Conservation (phyloP, 2,888 invertebrate genomes). For the Chrysina gloriosa region DNA sequence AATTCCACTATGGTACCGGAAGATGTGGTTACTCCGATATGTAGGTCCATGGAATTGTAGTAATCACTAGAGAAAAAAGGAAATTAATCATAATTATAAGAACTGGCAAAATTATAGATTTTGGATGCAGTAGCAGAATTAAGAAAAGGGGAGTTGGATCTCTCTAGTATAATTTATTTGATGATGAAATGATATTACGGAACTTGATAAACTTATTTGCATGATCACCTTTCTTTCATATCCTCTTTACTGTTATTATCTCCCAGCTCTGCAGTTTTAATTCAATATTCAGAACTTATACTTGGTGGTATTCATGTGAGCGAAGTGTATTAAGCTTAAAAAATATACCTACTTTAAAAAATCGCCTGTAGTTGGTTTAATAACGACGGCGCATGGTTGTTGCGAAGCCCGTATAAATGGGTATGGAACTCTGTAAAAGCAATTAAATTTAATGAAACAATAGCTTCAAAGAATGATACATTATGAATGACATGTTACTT, state of each 20-base stretch:
- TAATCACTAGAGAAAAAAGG: slow-evolving; percentile 75
- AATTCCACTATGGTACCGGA: slow-evolving; percentile 85
- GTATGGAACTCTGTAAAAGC: slow-evolving; percentile 78
- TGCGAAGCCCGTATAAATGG: slow-evolving; percentile 87
- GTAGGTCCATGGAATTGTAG: slow-evolving; percentile 84
- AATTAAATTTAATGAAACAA: slow-evolving; percentile 42
- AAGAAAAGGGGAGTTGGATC: too few relatives aligned
- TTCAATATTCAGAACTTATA: too few relatives aligned
- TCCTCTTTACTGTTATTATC: too few relatives aligned
- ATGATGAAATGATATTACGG: too few relatives aligned
- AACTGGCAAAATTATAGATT: not conserved
- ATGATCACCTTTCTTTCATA: too few relatives aligned
- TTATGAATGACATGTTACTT: too few relatives aligned
- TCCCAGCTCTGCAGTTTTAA: too few relatives aligned
- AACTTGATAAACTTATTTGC: too few relatives aligned
- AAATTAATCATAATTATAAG: not conserved
- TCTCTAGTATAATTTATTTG: too few relatives aligned
- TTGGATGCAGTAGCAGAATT: not conserved
- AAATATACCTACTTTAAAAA: slow-evolving; percentile 80
- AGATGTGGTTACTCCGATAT: slow-evolving; percentile 91
- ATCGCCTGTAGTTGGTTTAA: slow-evolving; percentile 89
- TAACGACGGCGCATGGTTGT: slow-evolving; percentile 83
- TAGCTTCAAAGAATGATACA: too few relatives aligned
- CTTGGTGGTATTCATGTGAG: too few relatives aligned
- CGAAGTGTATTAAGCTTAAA: too few relatives aligned